phyloP scores from a whole-genome alignment of 2,888 invertebrate genomes.

The Drosophila nigritarsus region DNA sequence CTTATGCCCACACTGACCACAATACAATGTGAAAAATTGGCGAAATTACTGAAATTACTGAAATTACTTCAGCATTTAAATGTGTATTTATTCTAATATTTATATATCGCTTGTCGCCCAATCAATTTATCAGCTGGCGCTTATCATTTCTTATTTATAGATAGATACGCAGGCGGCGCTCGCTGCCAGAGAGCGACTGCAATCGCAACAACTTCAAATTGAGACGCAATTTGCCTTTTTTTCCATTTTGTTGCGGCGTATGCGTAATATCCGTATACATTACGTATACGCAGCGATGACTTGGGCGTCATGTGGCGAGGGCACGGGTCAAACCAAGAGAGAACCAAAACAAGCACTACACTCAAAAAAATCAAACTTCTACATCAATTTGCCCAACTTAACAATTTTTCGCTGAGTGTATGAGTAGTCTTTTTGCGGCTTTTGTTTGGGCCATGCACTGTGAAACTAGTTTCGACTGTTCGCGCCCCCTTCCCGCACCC shows the following conservation, averaged over 20 bases:
- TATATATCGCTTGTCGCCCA: background rate
- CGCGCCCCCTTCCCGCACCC: background rate
- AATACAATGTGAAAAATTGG: slow-evolving; percentile 20
- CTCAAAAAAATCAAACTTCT: background rate
- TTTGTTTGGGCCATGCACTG: slow-evolving; percentile 20
- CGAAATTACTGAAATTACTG: slow-evolving; percentile 1
- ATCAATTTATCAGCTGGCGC: slow-evolving; percentile 16
- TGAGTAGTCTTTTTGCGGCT: slow-evolving; percentile 1
- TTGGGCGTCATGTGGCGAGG: slow-evolving; percentile 25
- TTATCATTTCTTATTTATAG: slow-evolving; percentile 8
- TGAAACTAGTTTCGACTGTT: slow-evolving; percentile 51
- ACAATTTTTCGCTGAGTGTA: background rate
- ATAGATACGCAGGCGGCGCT: slow-evolving; percentile 17
- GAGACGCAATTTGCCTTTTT: slow-evolving; percentile 51
- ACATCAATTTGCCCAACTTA: too few species aligned
- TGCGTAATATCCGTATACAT: slow-evolving; percentile 63
- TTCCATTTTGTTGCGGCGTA: slow-evolving; percentile 32
- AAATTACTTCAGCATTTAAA: slow-evolving; percentile 10
- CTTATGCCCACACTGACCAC: background rate
- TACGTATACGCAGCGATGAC: slow-evolving; percentile 58
- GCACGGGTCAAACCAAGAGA: slow-evolving; percentile 19
- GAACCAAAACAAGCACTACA: background rate
- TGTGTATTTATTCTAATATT: slow-evolving; percentile 2
- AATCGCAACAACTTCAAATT: slow-evolving; percentile 29
- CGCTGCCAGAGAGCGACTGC: slow-evolving; percentile 36